phyloP scores from a whole-genome alignment of 2,797 vertebrate genomes.

The Odontamblyopus rebecca region DNA sequence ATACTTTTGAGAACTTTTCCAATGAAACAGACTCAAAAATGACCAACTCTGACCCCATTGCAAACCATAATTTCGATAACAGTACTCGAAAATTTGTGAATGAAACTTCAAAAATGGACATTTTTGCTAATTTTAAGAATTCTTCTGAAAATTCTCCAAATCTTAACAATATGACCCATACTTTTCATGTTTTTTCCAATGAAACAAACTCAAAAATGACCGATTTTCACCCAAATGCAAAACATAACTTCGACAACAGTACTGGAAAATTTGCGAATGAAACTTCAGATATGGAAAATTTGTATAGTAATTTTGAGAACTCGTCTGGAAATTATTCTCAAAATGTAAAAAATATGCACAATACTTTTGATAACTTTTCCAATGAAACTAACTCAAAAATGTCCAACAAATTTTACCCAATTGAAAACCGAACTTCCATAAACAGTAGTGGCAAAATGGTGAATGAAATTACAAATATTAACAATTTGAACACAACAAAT shows the following conservation, averaged over 20 bases:
- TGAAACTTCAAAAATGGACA: no score
- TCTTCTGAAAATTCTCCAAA: no score
- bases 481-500: not conserved
- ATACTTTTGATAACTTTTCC: conserved; percentile 17
- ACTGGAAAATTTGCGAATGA: not conserved
- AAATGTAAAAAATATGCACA: conserved; percentile 42
- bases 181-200: no score
- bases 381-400: conserved; percentile 42
- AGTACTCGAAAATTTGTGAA: no score
- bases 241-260: conserved; percentile 16
- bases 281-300: not conserved
- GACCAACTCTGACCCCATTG: not conserved
- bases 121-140: no score
- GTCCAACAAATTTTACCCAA: conserved; percentile 14
- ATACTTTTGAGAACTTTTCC: no score
- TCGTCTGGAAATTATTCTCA: conserved; percentile 23
- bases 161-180: no score
- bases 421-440: conserved; percentile 15
- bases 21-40: no score
- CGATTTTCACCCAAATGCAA: not conserved
- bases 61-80: no score
- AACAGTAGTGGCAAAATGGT: not conserved
- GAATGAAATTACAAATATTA: not conserved
- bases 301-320: not conserved
- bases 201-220: no score